Base-by-base conservation (phyloP, 2,113 vertebrate species). In the Callipepla squamata region DNA sequence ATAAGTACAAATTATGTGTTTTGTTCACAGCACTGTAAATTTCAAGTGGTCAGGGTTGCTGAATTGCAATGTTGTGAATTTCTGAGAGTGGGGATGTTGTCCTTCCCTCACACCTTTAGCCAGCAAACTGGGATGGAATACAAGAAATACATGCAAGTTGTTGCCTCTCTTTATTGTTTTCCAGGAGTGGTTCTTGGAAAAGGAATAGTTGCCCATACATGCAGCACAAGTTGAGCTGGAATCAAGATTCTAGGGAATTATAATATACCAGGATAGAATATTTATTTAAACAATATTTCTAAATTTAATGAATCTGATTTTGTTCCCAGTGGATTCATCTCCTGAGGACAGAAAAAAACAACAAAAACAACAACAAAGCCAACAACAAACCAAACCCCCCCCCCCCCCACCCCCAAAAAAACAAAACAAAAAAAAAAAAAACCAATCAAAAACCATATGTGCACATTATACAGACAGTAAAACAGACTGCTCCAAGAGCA, bases 201-300 rank as follows among this genome's bases (percentile, higher is more conserved):
- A 13, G 1, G 15, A 42, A 21, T 23, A 42, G 23, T 20, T 67
- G 11, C 7, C 18, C 1, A 0, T 17, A 45, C 11, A 28, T 23
- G 6, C 28, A 53, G 3, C 14, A 87, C 48, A 48, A 44, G 21
- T 8, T 57, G 66, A 48, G 3, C 34, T 34, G 50, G n/a, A 70
- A 44, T 73, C 7, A 48, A n/a, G 4, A n/a, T 83, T 36, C 53
- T 50, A 55, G 30, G 55, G 25, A 62, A 73, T 61, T 40, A 47
- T 51, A 8, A 30, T 25, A 51, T 8, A 28, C 2, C 2, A 3
- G n/a, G n/a, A 32, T 50, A 67, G 78, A 73, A 25, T 2, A 9
- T n/a, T 9, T 62, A 2, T 57, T 50, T 68, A 58, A 73, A 6
- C 13, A 51, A 16, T 14, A 26, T 6, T 28, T 63, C 8, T 69